phyloP scores from a whole-genome alignment of 2,888 invertebrate species.

The Microctonus brassicae region DNA sequence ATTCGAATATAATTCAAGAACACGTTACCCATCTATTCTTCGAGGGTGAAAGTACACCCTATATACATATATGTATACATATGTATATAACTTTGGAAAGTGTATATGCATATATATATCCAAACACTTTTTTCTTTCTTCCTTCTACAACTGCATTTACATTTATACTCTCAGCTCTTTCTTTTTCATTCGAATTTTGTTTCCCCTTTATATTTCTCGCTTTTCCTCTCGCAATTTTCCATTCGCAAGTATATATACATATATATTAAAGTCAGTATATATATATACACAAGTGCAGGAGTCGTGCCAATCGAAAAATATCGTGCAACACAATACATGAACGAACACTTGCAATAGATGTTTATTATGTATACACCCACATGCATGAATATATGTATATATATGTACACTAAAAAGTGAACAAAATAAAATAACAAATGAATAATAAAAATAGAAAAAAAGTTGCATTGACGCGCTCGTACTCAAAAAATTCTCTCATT shows the following conservation, averaged over 20 bases:
- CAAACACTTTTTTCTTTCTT: neutral
- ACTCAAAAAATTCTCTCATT: slow-evolving; percentile 19
- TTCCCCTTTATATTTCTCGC: neutral
- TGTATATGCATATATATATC: neutral
- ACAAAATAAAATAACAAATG: neutral
- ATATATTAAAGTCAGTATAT: too few species aligned
- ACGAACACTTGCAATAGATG: too few species aligned
- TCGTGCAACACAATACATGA: too few species aligned
- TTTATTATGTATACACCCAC: too few species aligned
- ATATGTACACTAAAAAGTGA: neutral
- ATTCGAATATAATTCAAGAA: slow-evolving; percentile 58
- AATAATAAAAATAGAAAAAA: slow-evolving; percentile 6
- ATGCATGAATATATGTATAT: neutral
- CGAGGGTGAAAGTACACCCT: slow-evolving; percentile 44
- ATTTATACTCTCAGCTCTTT: too few species aligned
- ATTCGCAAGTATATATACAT: too few species aligned
- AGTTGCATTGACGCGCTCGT: neutral
- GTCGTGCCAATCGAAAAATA: too few species aligned
- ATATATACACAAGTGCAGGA: too few species aligned
- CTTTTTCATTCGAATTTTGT: neutral
- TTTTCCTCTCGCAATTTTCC: neutral
- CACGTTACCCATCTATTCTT: slow-evolving; percentile 60
- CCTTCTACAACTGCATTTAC: neutral
- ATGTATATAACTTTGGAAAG: slow-evolving; percentile 8
- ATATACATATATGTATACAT: neutral